Conservation (phyloP, 2,888 invertebrate genomes). For the Xestia xanthographa region DNA sequence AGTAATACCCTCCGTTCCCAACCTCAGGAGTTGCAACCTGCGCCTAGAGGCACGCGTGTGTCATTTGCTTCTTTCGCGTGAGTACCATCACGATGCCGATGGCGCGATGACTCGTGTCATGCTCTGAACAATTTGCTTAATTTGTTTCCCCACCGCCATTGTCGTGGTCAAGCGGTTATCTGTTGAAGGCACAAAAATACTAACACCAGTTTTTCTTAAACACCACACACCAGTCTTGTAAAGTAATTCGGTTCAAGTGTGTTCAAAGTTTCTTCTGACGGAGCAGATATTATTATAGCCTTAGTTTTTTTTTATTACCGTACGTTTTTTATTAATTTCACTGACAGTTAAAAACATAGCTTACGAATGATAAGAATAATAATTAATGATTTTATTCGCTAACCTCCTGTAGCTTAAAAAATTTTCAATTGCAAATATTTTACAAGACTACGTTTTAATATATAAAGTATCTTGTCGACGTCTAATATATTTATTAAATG, state of each 20-base stretch:
- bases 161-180: too few relatives aligned
- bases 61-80: not conserved
- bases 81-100: not conserved
- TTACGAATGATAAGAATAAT: not conserved
- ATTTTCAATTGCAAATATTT: conserved; percentile 61
- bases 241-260: not conserved
- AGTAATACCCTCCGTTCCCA: not conserved
- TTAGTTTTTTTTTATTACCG: too few relatives aligned
- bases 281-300: too few relatives aligned
- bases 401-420: conserved; percentile 3
- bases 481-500: conserved; percentile 52
- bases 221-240: too few relatives aligned
- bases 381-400: not conserved
- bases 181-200: not conserved
- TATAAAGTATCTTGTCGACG: conserved; percentile 39
- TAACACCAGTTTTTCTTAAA: not conserved
- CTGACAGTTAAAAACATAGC: too few relatives aligned
- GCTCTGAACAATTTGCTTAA: not conserved
- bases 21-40: not conserved
- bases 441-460: conserved; percentile 58
- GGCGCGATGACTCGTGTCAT: not conserved
- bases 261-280: too few relatives aligned
- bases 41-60: not conserved
- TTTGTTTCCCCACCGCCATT: too few relatives aligned
- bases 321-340: too few relatives aligned